Base-by-base conservation (phyloP, 2,113 vertebrate species). In the Cynocephalus volans region DNA sequence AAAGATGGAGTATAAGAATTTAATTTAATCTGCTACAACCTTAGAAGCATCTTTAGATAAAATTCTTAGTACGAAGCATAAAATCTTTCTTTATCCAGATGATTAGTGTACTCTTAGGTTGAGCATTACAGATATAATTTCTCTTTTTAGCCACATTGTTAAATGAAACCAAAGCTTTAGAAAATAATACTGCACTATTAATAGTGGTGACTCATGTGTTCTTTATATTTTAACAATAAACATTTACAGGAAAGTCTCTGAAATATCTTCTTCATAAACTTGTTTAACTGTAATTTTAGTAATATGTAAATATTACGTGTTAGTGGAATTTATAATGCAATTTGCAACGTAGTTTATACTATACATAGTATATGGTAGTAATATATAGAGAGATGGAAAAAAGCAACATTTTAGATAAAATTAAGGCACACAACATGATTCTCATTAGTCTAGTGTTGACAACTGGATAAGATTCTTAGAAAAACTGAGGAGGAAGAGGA, bases 161-260 rank as follows among this genome's bases (percentile, higher is more conserved):
- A 94, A 90, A 85, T 91, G 67, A 88, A 93, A 88, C 41, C 19
- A 90, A 92, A 88, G 26, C 75, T 96, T 97, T 73, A 84, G 41
- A 52, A 97, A 97, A 83, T 64, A 97, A 23, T 93, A 70, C 41
- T 41, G 41, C 41, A 41, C 77, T 96, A 85, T 97, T 94, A 89
- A 80, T 97, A 93, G 15, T 72, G 48, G 15, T 81, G 60, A 88
- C 23, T 91, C 77, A 33, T 79, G 45, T 89, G 33, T 93, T 45
- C 84, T 90, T 94, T 11, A 67, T 72, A 81, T 90, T 97, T 97
- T 93, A 85, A 79, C 14, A 50, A 5, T 69, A 82, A 94, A 75
- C 3, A 48, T 96, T 82, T 70, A 73, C 0, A 90, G 36, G 36
- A 36, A n/a, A 92, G 19, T 31, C 13, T 60, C 60, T 88, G 90